These are phyloP conservation scores for Rhinopomastus cyanomelas DNA, from an alignment of 2,113 vertebrate genomes.

Conservation along the genomic window DNA sequence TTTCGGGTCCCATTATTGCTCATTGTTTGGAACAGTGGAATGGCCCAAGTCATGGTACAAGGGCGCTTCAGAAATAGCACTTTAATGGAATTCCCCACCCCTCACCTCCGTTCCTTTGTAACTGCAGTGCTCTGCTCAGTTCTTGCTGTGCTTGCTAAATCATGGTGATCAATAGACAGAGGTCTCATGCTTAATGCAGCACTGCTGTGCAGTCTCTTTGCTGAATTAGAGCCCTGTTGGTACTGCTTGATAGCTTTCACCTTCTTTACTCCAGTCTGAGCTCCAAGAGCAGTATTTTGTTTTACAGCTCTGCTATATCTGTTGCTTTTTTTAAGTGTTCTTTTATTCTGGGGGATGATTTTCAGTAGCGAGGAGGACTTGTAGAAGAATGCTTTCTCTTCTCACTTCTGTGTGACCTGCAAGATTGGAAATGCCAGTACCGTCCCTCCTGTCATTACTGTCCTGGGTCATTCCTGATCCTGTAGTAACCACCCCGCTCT, in stretches of 20 bases:
- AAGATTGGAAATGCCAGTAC: background rate
- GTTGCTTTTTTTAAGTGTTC: background rate
- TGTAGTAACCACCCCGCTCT: background rate
- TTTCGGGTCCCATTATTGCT: background rate
- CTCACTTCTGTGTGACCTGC: background rate
- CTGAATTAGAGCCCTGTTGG: background rate
- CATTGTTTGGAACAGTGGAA: background rate
- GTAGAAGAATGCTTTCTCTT: background rate
- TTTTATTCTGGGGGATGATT: background rate
- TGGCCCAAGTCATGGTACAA: background rate
- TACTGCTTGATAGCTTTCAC: background rate
- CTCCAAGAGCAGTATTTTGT: background rate
- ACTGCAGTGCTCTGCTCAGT: background rate
- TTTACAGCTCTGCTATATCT: background rate
- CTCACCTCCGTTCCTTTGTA: background rate
- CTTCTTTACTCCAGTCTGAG: background rate
- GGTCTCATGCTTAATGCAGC: background rate
- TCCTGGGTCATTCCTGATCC: background rate
- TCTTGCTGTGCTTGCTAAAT: conserved; percentile 12
- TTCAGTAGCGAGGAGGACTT: background rate
- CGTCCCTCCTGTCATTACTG: too few relatives aligned
- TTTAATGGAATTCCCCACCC: background rate
- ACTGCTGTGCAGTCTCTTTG: background rate
- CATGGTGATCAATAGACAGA: background rate
- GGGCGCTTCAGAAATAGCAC: background rate